Percentiles rank a stretch among this genome's conserved stretches.
These are phyloP conservation scores for Crenuchus spilurus DNA, from an alignment of 2,797 vertebrate genomes.

Conservation along the genomic window DNA sequence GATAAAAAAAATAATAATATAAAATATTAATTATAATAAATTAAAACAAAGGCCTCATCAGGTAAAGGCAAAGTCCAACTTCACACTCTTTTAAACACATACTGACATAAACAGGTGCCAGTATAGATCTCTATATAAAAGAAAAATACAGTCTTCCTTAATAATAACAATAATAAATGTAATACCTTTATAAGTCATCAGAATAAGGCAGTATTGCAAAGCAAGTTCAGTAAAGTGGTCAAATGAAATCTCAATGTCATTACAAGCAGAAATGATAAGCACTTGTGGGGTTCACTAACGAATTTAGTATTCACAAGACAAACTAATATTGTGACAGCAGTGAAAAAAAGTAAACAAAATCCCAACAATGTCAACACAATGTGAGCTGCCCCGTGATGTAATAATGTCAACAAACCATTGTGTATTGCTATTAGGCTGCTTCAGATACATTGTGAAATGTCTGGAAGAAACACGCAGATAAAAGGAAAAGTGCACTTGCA, in stretches of 20 bases:
- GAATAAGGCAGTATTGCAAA: conserved; percentile 2
- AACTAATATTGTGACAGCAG: too few relatives aligned
- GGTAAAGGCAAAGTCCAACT: background rate
- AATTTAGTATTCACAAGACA: background rate
- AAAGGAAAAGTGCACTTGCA: too few relatives aligned
- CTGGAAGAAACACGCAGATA: too few relatives aligned
- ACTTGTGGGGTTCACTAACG: background rate
- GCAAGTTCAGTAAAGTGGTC: background rate
- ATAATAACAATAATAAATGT: background rate
- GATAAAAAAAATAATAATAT: conserved; percentile 1
- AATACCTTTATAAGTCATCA: background rate
- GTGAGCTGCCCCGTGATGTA: too few relatives aligned
- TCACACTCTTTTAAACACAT: background rate
- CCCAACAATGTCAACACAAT: background rate
- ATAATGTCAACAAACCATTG: too few relatives aligned
- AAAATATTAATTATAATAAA: conserved; percentile 11
- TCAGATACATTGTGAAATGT: too few relatives aligned
- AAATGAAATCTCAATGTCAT: background rate
- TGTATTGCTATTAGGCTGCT: too few relatives aligned
- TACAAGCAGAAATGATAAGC: background rate
- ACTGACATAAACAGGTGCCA: too few relatives aligned
- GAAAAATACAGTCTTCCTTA: background rate
- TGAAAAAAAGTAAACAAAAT: background rate
- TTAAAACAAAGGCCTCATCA: conserved; percentile 18
- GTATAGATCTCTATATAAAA: too few relatives aligned